Conservation (phyloP, 2,888 invertebrate genomes). For the Dynastes tityus region DNA sequence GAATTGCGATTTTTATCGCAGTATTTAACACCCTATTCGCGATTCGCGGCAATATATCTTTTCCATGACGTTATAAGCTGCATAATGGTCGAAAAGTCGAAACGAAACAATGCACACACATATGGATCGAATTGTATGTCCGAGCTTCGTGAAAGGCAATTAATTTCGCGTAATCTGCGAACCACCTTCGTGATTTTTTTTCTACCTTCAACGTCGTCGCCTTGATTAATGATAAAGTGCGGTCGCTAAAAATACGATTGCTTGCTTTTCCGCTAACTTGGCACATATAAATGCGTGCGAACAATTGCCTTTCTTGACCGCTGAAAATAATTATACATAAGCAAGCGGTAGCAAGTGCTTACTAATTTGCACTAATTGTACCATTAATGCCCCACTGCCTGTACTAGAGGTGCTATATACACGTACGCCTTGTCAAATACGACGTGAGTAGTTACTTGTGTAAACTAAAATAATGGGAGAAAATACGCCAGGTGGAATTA, state of each 20-base stretch:
- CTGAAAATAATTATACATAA: conserved; percentile 2
- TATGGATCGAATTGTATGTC: conserved; percentile 16
- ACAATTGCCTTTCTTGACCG: conserved; percentile 12
- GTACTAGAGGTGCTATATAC: neutral
- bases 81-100: neutral
- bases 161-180: conserved; percentile 33
- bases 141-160: conserved; percentile 12
- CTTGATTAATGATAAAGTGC: conserved; percentile 28
- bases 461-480: no score
- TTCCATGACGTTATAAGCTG: neutral
- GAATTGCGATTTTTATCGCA: no score
- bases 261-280: no score
- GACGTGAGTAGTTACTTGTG: no score
- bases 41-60: conserved; percentile 2
- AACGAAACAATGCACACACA: conserved; percentile 12
- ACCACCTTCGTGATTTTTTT: conserved; percentile 18
- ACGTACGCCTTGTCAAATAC: neutral
- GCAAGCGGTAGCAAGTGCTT: neutral
- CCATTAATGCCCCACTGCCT: neutral
- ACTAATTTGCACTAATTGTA: neutral
- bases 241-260: no score
- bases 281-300: neutral
- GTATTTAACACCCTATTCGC: neutral
- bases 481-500: no score
- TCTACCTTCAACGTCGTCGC: neutral